Percentiles rank a stretch among this genome's conserved stretches.
phyloP scores from a whole-genome alignment of 2,113 vertebrate genomes.

The Recurvirostra avosetta region DNA sequence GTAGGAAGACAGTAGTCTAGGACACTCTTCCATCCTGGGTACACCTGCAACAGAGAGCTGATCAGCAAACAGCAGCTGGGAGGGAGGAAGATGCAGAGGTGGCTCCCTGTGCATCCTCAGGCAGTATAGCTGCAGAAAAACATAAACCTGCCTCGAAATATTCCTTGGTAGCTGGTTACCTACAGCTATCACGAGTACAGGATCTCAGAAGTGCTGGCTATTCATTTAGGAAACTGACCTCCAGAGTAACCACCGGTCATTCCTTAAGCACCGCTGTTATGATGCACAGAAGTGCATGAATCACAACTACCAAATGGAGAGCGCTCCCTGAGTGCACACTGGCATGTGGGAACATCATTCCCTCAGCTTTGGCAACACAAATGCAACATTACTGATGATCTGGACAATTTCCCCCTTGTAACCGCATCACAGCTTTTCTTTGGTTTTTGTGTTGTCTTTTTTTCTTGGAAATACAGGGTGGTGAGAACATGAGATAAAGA shows the following conservation, averaged over 20 bases:
- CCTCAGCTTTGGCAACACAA: background rate
- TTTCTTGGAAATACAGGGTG: background rate
- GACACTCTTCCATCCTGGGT: background rate
- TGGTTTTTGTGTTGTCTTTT: no score
- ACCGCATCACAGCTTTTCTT: background rate
- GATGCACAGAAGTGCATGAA: accelerated
- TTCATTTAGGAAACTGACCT: background rate
- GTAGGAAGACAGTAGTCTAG: background rate
- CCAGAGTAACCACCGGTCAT: background rate
- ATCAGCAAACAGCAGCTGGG: background rate
- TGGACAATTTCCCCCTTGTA: background rate
- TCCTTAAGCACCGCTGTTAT: background rate
- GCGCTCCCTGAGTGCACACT: background rate
- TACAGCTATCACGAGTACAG: background rate
- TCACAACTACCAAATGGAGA: background rate
- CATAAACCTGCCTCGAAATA: background rate
- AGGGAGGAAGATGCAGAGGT: background rate
- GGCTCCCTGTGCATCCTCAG: background rate
- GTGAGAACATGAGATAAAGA: background rate
- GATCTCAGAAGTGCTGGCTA: background rate
- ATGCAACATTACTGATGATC: background rate
- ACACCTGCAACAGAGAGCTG: accelerated
- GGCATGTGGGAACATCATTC: accelerated
- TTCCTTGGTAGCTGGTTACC: background rate
- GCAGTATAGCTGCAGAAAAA: background rate